These are phyloP conservation scores for Gallirallus australis DNA, from an alignment of 2,797 vertebrate genomes.

Conservation along the genomic window DNA sequence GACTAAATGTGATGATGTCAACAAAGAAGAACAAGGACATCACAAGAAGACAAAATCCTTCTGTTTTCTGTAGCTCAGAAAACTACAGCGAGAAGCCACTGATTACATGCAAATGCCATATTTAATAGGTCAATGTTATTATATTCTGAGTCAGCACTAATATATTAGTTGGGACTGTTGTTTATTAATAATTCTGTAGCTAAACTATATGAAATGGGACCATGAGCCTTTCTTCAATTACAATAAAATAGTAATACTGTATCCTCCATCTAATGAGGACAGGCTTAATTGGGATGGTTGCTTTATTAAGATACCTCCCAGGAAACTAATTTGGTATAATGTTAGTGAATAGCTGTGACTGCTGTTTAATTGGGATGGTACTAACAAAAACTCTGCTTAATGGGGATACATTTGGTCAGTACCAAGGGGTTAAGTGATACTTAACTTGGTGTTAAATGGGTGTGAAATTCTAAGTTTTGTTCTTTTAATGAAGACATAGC, in stretches of 20 bases:
- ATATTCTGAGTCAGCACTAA: constrained; percentile 71
- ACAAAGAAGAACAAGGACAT: constrained; percentile 60
- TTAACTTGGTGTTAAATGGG: constrained; percentile 68
- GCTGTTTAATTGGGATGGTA: constrained; percentile 73
- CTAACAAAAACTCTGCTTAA: constrained; percentile 70
- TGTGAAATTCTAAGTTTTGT: constrained; percentile 62
- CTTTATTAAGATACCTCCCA: constrained; percentile 79
- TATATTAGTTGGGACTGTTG: constrained; percentile 33
- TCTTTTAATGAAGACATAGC: constrained; percentile 53
- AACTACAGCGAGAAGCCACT: constrained; percentile 27
- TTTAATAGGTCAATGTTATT: constrained; percentile 66
- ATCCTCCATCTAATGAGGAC: constrained; percentile 76
- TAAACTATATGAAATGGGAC: constrained; percentile 51
- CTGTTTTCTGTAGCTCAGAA: background rate
- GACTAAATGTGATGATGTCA: constrained; percentile 50
- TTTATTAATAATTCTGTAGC: constrained; percentile 42
- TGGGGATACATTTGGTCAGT: constrained; percentile 62
- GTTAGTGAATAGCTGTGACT: constrained; percentile 76
- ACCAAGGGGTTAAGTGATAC: constrained; percentile 67
- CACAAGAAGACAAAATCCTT: constrained; percentile 69
- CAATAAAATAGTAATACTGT: constrained; percentile 74
- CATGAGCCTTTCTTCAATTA: constrained; percentile 42
- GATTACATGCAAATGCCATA: constrained; percentile 51
- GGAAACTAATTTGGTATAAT: constrained; percentile 76
- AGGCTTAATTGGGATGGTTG: constrained; percentile 77